Conservation (phyloP, 2,113 vertebrate genomes). For the Mesembrinibis cayennensis region DNA sequence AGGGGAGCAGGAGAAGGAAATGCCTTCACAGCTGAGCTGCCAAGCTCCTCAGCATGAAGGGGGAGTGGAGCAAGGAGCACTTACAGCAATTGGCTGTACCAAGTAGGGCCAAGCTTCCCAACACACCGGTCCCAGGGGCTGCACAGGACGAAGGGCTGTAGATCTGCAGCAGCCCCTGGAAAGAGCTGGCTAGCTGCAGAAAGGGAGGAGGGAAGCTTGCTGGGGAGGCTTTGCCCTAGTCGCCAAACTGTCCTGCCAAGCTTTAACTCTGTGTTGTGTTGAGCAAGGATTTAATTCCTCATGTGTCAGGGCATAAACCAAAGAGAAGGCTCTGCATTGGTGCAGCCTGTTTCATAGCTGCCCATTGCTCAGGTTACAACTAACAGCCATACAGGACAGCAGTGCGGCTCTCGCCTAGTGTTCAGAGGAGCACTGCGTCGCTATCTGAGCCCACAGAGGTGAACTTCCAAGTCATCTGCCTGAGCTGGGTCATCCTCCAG, state of each 20-base stretch:
- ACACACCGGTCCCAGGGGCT: neutral
- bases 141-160: neutral
- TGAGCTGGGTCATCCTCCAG: neutral
- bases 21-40: neutral
- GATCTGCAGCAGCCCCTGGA: neutral
- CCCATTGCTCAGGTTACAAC: rapidly evolving
- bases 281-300: neutral
- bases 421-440: neutral
- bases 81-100: neutral
- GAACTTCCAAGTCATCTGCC: neutral
- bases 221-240: neutral
- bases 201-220: neutral
- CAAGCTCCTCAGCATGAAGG: neutral
- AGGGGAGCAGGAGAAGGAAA: neutral
- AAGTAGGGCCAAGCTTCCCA: neutral
- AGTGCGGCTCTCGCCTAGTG: neutral
- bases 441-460: neutral
- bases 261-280: neutral
- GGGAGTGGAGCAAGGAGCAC: neutral
- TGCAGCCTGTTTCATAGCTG: neutral
- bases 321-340: neutral
- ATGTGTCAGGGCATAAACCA: rapidly evolving
- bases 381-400: neutral
- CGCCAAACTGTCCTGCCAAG: neutral
- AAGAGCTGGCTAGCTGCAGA: neutral